phyloP scores from a whole-genome alignment of 1,140 invertebrate species.

The Zaprionus kolodkinae region DNA sequence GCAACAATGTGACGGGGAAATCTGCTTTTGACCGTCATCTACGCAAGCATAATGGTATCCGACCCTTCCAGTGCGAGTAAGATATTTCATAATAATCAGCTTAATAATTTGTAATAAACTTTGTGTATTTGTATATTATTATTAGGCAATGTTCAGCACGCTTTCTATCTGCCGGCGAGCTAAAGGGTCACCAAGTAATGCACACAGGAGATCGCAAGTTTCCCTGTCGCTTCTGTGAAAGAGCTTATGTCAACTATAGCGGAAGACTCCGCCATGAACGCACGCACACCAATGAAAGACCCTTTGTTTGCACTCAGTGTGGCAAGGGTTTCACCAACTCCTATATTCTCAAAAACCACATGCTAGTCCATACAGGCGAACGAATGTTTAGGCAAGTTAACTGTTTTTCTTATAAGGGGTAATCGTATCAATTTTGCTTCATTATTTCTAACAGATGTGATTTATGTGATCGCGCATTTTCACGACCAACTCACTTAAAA shows the following conservation, averaged over 20 bases:
- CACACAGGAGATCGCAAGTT: conserved; percentile 70
- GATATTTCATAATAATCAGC: not conserved
- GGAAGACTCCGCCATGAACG: conserved; percentile 73
- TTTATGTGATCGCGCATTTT: conserved; percentile 63
- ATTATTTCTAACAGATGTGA: conserved; percentile 52
- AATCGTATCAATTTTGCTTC: not conserved
- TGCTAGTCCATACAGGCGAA: conserved; percentile 71
- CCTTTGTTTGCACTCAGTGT: conserved; percentile 86
- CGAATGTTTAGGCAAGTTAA: conserved; percentile 58
- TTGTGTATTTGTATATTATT: not conserved
- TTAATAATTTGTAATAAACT: not conserved
- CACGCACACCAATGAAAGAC: conserved; percentile 86
- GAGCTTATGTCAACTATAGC: conserved; percentile 68
- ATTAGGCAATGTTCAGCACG: conserved; percentile 63
- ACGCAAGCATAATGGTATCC: conserved; percentile 66
- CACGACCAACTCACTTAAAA: conserved; percentile 61
- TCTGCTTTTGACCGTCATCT: conserved; percentile 69
- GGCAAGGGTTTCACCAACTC: conserved; percentile 86
- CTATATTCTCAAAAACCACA: conserved; percentile 72
- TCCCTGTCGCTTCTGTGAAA: conserved; percentile 65
- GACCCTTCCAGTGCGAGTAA: conserved; percentile 72
- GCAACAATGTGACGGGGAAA: conserved; percentile 61
- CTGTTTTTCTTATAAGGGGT: not conserved
- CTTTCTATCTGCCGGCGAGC: conserved; percentile 70
- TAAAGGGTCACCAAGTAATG: conserved; percentile 73